These are phyloP conservation scores for Galemys pyrenaicus DNA, from an alignment of 2,113 vertebrate genomes.

Conservation along the genomic window DNA sequence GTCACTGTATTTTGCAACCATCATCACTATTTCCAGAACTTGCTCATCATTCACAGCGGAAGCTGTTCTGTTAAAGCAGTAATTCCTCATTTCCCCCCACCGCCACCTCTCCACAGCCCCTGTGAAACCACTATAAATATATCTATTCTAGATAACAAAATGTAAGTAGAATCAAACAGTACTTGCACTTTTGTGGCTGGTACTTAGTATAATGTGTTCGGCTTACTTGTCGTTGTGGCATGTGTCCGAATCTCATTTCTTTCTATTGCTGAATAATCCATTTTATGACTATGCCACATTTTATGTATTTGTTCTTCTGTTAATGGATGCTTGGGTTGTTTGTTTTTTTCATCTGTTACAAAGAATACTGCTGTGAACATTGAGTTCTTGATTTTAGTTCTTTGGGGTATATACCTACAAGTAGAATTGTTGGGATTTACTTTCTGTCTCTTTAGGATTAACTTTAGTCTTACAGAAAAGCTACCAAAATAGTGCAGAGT, in stretches of 20 bases:
- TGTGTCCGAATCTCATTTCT: neutral
- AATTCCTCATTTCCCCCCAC: neutral
- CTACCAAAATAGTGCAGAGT: neutral
- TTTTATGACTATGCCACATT: neutral
- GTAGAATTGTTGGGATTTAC: neutral
- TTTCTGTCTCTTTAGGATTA: conserved; percentile 17
- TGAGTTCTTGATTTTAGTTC: neutral
- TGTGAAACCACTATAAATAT: neutral
- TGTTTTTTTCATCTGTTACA: neutral
- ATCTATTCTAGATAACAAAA: neutral
- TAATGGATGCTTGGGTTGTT: neutral
- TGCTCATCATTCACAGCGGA: neutral
- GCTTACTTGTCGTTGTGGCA: neutral
- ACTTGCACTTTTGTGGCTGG: neutral
- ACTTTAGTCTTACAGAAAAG: neutral
- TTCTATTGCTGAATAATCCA: neutral
- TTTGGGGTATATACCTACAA: neutral
- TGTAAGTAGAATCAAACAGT: neutral
- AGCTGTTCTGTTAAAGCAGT: neutral
- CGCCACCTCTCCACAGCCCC: neutral
- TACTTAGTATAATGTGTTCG: neutral
- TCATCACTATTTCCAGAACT: neutral
- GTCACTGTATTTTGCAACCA: neutral
- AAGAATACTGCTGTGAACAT: neutral
- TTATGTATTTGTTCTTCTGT: neutral